Percentiles rank a stretch among this genome's conserved stretches.
Conservation (phyloP, 2,888 invertebrate genomes). For the Polydrusus cervinus region DNA sequence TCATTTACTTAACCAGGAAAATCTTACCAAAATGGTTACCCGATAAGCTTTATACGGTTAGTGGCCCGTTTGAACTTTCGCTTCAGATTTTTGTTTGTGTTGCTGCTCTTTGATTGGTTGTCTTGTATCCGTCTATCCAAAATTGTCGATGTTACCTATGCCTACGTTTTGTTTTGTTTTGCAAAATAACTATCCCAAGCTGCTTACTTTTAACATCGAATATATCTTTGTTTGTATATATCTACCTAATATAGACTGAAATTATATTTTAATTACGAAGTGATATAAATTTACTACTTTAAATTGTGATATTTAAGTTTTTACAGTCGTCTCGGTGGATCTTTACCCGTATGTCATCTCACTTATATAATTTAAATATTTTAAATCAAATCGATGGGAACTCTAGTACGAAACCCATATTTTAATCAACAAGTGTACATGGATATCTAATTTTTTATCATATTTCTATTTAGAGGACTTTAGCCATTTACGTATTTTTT, state of each 20-base stretch:
- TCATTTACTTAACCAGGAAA: background rate
- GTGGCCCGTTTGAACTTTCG: constrained; percentile 11
- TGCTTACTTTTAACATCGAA: constrained; percentile 26
- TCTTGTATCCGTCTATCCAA: background rate
- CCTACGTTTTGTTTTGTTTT: background rate
- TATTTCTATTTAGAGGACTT: no score
- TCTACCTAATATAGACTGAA: constrained; percentile 1
- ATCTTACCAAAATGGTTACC: background rate
- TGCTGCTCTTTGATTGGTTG: constrained; percentile 4
- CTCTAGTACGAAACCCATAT: no score
- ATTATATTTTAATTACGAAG: no score
- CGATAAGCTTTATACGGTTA: constrained; percentile 13
- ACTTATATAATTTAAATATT: no score
- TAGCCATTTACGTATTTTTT: no score
- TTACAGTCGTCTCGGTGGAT: no score
- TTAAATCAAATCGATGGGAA: no score
- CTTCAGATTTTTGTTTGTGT: constrained; percentile 9
- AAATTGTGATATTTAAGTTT: no score
- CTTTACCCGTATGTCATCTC: no score
- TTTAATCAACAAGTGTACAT: no score
- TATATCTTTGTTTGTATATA: background rate
- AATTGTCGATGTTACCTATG: background rate
- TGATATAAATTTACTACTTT: no score
- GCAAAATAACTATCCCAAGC: background rate
- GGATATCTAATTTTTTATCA: no score